Conservation (phyloP, 1,140 invertebrate genomes). For the Hycleus cichorii region DNA sequence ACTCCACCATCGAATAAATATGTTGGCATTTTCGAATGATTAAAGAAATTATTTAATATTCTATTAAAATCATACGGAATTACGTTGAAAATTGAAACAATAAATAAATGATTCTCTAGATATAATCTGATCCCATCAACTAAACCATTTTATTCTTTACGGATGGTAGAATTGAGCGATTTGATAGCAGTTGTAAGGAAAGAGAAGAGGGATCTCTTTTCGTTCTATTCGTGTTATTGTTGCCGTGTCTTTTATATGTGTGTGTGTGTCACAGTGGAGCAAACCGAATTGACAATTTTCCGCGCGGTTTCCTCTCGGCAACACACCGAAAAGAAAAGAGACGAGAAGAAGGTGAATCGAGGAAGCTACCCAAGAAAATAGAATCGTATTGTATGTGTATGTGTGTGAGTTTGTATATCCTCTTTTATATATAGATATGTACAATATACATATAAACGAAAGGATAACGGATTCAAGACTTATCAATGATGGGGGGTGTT, state of each 20-base stretch:
- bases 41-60: no score
- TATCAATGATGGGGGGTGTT: constrained; percentile 24
- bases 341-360: constrained; percentile 23
- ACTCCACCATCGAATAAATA: constrained; percentile 3
- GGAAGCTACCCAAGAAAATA: constrained; percentile 28
- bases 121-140: no score
- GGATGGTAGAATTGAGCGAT: no score
- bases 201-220: background rate
- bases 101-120: no score
- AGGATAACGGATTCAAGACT: constrained; percentile 34
- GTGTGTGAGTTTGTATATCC: no score
- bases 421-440: no score
- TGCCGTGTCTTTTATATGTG: constrained; percentile 26
- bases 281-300: constrained; percentile 57
- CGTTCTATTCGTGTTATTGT: constrained; percentile 32
- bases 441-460: constrained; percentile 7
- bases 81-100: no score
- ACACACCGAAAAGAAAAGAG: constrained; percentile 29
- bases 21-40: background rate
- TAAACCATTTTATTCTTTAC: no score
- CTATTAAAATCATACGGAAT: no score
- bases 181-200: no score
- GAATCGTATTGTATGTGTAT: constrained; percentile 22
- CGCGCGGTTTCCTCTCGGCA: constrained; percentile 49
- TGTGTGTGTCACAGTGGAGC: constrained; percentile 26